These are phyloP conservation scores for Masticophis lateralis DNA, from an alignment of 2,797 vertebrate species.

Conservation along the genomic window DNA sequence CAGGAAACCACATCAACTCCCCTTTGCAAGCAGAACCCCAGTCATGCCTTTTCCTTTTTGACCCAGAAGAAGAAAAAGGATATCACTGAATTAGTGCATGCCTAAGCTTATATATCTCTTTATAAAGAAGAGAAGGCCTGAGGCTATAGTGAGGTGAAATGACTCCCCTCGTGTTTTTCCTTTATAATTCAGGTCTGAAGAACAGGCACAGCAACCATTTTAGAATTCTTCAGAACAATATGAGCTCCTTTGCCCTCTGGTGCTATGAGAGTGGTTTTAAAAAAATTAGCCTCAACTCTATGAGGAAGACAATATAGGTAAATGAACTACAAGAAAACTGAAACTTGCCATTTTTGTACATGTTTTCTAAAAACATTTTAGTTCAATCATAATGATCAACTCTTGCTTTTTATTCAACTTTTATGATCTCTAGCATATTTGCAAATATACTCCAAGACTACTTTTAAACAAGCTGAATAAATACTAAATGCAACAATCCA, in stretches of 20 bases:
- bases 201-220: not conserved
- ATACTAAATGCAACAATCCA: not conserved
- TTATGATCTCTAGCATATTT: not conserved
- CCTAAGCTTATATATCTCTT: constrained; percentile 2
- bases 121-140: not conserved
- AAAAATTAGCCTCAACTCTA: not conserved
- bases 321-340: not conserved
- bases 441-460: not conserved
- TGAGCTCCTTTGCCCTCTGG: too few species aligned
- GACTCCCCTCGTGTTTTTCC: not conserved
- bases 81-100: not conserved
- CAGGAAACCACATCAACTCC: not conserved
- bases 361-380: not conserved
- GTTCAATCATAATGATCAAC: not conserved
- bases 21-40: not conserved
- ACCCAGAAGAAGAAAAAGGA: constrained; percentile 15
- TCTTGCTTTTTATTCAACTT: not conserved
- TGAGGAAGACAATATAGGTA: not conserved
- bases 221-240: not conserved
- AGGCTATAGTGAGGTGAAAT: not conserved
- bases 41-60: constrained; percentile 11
- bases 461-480: not conserved
- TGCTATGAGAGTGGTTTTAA: not conserved
- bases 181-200: not conserved
- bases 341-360: not conserved